Conservation (phyloP, 53 echinoderm and acorn worm genomes). For the Luidia sarsii region DNA sequence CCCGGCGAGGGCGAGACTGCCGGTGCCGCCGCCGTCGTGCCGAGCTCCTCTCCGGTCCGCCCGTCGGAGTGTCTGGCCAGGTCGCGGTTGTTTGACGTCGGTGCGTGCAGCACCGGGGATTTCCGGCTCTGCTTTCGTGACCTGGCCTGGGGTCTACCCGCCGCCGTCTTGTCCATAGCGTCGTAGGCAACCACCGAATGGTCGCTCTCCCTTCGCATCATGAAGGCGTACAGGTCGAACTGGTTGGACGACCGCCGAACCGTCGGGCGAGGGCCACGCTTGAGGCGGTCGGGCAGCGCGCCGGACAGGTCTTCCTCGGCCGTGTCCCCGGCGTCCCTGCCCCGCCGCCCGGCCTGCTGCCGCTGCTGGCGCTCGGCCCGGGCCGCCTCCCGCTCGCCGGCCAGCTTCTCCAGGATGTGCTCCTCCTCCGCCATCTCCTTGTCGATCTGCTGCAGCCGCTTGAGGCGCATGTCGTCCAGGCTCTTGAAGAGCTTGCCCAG, state of each 20-base stretch:
- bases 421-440: slow-evolving; percentile 84
- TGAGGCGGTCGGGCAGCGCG: slow-evolving; percentile 27
- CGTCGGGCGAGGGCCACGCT: slow-evolving; percentile 21
- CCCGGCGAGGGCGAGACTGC: slow-evolving; percentile 5
- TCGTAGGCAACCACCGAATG: neutral
- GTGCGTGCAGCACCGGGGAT: neutral
- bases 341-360: neutral
- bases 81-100: neutral
- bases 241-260: slow-evolving; percentile 19
- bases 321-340: neutral
- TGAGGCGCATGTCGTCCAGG: slow-evolving; percentile 73
- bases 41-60: neutral
- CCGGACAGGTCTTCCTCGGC: slow-evolving; percentile 3
- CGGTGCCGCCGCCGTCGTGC: neutral
- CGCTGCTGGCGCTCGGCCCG: slow-evolving; percentile 4
- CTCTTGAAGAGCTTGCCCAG: slow-evolving; percentile 77
- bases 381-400: slow-evolving; percentile 58
- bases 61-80: neutral
- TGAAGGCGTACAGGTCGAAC: slow-evolving; percentile 57
- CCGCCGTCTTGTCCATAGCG: neutral
- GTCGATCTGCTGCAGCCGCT: slow-evolving; percentile 82
- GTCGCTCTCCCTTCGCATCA: slow-evolving; percentile 32
- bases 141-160: neutral
- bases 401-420: slow-evolving; percentile 69
- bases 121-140: neutral